These are phyloP conservation scores for Rhinolophus ferrumequinum DNA, from an alignment of 2,113 vertebrate species.

Conservation along the genomic window DNA sequence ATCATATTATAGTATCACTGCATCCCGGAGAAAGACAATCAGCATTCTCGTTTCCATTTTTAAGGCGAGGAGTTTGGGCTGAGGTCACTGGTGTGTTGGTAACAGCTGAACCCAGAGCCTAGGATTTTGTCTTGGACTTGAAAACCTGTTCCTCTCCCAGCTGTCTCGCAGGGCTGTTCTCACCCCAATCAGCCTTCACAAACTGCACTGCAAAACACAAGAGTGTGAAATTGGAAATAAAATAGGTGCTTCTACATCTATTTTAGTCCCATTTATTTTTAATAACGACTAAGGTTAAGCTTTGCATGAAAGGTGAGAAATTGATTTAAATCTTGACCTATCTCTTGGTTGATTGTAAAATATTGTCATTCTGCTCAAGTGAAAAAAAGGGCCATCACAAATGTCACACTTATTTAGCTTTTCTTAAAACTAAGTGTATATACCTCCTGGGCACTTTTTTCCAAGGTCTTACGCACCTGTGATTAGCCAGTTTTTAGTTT, in stretches of 20 bases:
- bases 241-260: constrained; percentile 41
- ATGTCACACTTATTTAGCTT: constrained; percentile 29
- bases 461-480: neutral
- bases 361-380: constrained; percentile 47
- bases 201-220: constrained; percentile 27
- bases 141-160: constrained; percentile 52
- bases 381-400: constrained; percentile 15
- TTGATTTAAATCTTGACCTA: constrained; percentile 59
- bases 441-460: neutral
- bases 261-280: constrained; percentile 59
- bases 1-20: neutral
- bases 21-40: neutral
- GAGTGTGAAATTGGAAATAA: constrained; percentile 65
- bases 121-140: constrained; percentile 9
- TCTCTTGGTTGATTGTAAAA: constrained; percentile 55
- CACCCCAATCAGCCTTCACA: constrained; percentile 4
- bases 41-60: neutral
- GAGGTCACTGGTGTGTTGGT: neutral
- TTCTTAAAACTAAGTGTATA: constrained; percentile 9
- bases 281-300: constrained; percentile 49
- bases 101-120: constrained; percentile 39
- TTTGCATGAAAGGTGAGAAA: constrained; percentile 32
- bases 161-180: constrained; percentile 46
- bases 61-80: neutral
- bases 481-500: neutral